Conservation (phyloP, 2,797 vertebrate genomes). For the Zenarchopterus dispar region DNA sequence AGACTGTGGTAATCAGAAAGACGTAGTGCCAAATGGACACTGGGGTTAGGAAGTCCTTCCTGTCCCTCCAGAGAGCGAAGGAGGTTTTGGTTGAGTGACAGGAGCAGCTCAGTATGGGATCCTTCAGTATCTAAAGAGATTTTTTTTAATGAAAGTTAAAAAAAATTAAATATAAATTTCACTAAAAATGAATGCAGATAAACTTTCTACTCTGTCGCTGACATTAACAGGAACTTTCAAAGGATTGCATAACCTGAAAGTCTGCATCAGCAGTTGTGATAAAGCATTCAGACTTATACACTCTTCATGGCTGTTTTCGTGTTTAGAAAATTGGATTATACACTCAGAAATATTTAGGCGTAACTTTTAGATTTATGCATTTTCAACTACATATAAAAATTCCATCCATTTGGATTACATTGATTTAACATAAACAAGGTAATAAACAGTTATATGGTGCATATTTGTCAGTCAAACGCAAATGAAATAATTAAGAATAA, state of each 20-base stretch:
- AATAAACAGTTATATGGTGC: no score
- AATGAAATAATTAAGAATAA: no score
- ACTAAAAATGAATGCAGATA: background rate
- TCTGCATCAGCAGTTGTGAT: slow-evolving; percentile 50
- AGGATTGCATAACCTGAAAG: slow-evolving; percentile 39
- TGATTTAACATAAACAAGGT: no score
- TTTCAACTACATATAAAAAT: no score
- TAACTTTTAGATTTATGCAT: no score
- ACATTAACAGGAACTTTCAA: slow-evolving; percentile 26
- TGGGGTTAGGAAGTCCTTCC: slow-evolving; percentile 83
- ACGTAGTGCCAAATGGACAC: slow-evolving; percentile 89
- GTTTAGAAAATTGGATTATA: no score
- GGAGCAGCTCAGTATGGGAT: slow-evolving; percentile 64
- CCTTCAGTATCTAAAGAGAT: slow-evolving; percentile 43
- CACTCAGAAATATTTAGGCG: no score
- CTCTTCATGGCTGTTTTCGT: no score
- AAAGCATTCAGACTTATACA: background rate
- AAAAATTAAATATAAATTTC: background rate
- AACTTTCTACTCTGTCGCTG: slow-evolving; percentile 13
- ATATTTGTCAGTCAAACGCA: no score
- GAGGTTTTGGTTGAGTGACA: slow-evolving; percentile 81
- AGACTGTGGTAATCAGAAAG: slow-evolving; percentile 84
- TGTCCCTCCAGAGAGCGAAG: slow-evolving; percentile 75
- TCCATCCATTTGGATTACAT: no score
- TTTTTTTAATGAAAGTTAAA: background rate